A percentile compares a stretch with the other conserved stretches of the same genome.
Evolutionary conservation across 2,888 invertebrate genomes (phyloP).

Genomic region (Ectobius pallidus): DNA sequence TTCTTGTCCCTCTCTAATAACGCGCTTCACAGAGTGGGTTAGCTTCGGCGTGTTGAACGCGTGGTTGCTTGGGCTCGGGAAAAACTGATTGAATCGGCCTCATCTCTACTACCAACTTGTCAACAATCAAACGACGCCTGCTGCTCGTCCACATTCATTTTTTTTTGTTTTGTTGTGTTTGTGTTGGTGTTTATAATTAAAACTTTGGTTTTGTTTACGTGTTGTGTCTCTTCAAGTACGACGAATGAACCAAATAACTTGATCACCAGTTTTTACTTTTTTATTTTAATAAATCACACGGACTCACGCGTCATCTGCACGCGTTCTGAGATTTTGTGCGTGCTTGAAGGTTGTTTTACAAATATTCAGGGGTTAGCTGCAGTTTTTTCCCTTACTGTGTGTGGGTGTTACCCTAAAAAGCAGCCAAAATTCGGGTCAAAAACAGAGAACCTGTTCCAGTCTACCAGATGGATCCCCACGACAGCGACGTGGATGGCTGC

Average conservation of each 20-base stretch:
- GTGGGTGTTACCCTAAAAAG: slow-evolving; percentile 47
- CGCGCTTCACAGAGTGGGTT: neutral
- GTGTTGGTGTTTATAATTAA: neutral
- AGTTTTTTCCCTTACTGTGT: slow-evolving; percentile 11
- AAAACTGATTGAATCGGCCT: neutral
- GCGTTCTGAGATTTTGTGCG: neutral
- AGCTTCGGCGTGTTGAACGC: neutral
- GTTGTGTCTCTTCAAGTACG: neutral
- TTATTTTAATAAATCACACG: neutral
- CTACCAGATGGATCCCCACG: slow-evolving; percentile 78
- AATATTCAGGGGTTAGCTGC: neutral
- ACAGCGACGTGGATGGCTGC: slow-evolving; percentile 78
- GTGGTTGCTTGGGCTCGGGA: no score
- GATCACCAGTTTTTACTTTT: neutral
- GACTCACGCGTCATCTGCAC: neutral
- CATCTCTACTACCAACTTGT: neutral
- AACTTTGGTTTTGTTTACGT: neutral
- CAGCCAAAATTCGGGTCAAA: slow-evolving; percentile 87
- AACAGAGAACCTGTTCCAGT: slow-evolving; percentile 86
- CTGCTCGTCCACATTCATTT: neutral
- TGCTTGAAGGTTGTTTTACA: neutral
- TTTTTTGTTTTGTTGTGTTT: slow-evolving; percentile 2
- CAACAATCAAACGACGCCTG: neutral
- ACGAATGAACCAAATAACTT: slow-evolving; percentile 3
- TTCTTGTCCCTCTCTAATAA: neutral